These are phyloP conservation scores for Rosalia funebris DNA, from an alignment of 2,888 invertebrate genomes.

Conservation along the genomic window DNA sequence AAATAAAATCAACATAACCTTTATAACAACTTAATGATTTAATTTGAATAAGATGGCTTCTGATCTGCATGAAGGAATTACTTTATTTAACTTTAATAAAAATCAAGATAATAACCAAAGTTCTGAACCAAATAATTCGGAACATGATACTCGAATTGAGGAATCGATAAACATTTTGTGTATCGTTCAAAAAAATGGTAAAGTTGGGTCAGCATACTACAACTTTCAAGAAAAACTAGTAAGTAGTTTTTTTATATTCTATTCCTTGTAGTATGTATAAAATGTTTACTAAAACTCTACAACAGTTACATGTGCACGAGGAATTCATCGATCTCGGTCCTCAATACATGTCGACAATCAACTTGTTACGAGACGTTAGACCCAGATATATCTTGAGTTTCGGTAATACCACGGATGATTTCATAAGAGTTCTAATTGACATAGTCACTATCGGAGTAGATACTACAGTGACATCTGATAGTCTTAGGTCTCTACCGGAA, in stretches of 20 bases:
- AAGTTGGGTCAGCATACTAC: slow-evolving; percentile 80
- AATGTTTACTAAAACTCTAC: slow-evolving; percentile 23
- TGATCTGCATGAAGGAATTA: neutral
- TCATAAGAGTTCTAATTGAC: slow-evolving; percentile 59
- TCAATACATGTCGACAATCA: slow-evolving; percentile 70
- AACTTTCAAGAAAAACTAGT: slow-evolving; percentile 74
- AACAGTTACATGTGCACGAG: slow-evolving; percentile 72
- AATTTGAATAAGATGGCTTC: neutral
- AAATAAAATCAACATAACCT: neutral
- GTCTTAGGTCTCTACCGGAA: slow-evolving; percentile 59
- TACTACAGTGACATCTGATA: slow-evolving; percentile 46
- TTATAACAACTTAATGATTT: neutral
- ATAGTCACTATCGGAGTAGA: slow-evolving; percentile 42
- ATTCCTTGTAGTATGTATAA: neutral
- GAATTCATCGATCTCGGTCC: slow-evolving; percentile 75
- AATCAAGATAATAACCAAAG: neutral
- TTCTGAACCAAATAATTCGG: neutral
- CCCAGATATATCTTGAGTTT: slow-evolving; percentile 69
- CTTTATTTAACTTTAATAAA: slow-evolving; percentile 21
- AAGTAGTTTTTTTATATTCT: no score
- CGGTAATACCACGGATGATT: slow-evolving; percentile 67
- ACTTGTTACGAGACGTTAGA: slow-evolving; percentile 70
- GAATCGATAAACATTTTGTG: slow-evolving; percentile 69
- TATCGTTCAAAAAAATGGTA: slow-evolving; percentile 72
- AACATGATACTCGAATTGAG: slow-evolving; percentile 25